Conservation (phyloP, 2,888 invertebrate genomes). For the Tigriopus californicus region DNA sequence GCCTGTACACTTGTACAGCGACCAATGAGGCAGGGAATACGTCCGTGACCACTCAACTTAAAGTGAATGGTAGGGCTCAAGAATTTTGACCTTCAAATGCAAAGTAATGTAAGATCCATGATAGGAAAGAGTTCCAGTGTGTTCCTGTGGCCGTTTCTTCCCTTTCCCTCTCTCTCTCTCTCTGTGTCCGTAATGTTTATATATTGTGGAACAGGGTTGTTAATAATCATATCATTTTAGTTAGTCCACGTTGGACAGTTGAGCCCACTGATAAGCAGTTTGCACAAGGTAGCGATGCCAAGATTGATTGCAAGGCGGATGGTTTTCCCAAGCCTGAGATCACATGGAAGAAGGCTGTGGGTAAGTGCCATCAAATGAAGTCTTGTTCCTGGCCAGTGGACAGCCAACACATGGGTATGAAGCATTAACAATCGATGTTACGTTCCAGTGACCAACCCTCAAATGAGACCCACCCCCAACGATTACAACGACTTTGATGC, state of each 20-base stretch:
- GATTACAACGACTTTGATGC: constrained; percentile 82
- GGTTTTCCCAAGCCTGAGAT: constrained; percentile 85
- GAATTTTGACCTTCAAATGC: constrained; percentile 6
- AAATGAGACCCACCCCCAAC: constrained; percentile 57
- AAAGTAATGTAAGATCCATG: neutral
- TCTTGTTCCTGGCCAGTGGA: no score
- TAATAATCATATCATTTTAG: constrained; percentile 30
- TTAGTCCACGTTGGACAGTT: constrained; percentile 86
- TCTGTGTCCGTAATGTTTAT: constrained; percentile 7
- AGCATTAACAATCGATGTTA: no score
- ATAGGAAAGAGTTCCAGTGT: constrained; percentile 12
- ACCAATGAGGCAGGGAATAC: constrained; percentile 20
- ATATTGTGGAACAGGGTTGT: neutral
- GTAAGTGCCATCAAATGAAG: no score
- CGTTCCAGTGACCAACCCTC: constrained; percentile 8
- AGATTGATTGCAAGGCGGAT: constrained; percentile 87
- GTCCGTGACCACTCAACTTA: constrained; percentile 21
- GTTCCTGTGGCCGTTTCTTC: constrained; percentile 16
- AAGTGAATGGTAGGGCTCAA: constrained; percentile 22
- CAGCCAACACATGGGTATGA: no score
- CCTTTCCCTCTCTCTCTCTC: constrained; percentile 3
- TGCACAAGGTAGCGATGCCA: constrained; percentile 79
- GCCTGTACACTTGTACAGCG: constrained; percentile 23
- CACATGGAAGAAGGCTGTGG: constrained; percentile 87
- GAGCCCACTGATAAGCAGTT: constrained; percentile 88